A percentile compares a stretch with the other conserved stretches of the same genome.
Conservation (phyloP, 2,888 invertebrate genomes). For the Malthinus flaveolus region DNA sequence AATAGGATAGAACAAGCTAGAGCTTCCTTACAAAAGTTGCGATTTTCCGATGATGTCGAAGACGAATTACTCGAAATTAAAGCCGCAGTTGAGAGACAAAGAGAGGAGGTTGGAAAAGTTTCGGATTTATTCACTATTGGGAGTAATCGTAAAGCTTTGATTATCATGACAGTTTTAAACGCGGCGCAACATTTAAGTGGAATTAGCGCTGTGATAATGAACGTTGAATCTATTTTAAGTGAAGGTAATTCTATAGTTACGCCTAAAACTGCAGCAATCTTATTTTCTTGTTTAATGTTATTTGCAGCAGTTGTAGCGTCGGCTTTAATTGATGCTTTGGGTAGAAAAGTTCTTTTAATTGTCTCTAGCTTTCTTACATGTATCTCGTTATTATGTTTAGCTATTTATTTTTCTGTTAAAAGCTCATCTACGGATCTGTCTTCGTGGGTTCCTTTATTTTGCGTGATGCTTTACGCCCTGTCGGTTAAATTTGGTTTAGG, state of each 20-base stretch:
- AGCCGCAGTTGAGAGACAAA: not conserved
- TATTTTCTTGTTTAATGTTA: slow-evolving; percentile 3
- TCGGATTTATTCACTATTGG: slow-evolving; percentile 52
- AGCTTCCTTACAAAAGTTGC: not conserved
- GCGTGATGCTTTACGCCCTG: not conserved
- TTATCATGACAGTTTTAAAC: slow-evolving; percentile 45
- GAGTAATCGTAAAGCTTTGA: slow-evolving; percentile 33
- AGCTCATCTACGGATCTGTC: not conserved
- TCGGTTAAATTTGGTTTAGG: slow-evolving; percentile 4
- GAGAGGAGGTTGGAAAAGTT: slow-evolving; percentile 52
- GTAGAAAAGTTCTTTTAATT: slow-evolving; percentile 24
- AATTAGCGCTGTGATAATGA: slow-evolving; percentile 47
- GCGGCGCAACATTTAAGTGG: slow-evolving; percentile 44
- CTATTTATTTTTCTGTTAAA: not conserved
- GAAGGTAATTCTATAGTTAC: slow-evolving; percentile 35
- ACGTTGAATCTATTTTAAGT: slow-evolving; percentile 43
- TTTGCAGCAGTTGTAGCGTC: slow-evolving; percentile 12
- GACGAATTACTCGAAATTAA: not conserved
- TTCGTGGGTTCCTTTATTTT: not conserved
- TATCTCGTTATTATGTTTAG: not conserved
- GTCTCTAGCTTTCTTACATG: slow-evolving; percentile 10
- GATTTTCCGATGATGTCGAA: not conserved
- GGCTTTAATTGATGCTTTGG: slow-evolving; percentile 26
- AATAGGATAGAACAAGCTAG: not conserved
- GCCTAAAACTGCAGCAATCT: not conserved